A percentile compares a stretch with the other conserved stretches of the same genome.
phyloP scores from a whole-genome alignment of 2,888 invertebrate genomes.

The Bombyx huttoni region DNA sequence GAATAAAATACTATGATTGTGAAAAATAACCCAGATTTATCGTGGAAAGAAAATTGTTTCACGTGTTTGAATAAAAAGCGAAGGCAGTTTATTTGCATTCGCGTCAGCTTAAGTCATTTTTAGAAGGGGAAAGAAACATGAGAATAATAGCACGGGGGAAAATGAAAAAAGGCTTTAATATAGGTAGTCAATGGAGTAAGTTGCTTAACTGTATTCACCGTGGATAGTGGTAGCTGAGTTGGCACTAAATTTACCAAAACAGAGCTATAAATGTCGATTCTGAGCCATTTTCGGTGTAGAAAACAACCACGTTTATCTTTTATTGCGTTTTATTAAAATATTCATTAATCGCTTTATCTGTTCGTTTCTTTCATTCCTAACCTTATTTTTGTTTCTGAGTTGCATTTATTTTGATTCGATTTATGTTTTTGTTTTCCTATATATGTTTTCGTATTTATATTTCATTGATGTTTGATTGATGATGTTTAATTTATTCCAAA shows the following conservation, averaged over 20 bases:
- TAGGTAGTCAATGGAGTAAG: slow-evolving; percentile 27
- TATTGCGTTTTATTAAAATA: slow-evolving; percentile 18
- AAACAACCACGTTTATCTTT: slow-evolving; percentile 46
- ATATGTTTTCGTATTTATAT: background rate
- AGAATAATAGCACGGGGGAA: slow-evolving; percentile 17
- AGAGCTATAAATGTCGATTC: slow-evolving; percentile 55
- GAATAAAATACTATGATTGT: background rate
- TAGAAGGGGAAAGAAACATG: slow-evolving; percentile 10
- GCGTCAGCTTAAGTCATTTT: slow-evolving; percentile 17
- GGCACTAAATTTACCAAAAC: slow-evolving; percentile 48
- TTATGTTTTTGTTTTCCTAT: background rate
- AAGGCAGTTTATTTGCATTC: slow-evolving; percentile 19
- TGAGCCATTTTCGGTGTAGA: slow-evolving; percentile 40
- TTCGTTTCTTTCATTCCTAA: background rate
- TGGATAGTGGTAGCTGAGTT: slow-evolving; percentile 27
- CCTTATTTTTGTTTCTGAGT: background rate
- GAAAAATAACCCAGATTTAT: slow-evolving; percentile 2
- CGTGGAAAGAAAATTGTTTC: slow-evolving; percentile 11
- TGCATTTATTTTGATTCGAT: background rate
- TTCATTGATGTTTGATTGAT: background rate
- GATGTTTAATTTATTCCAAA: too few species aligned
- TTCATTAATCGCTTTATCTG: background rate
- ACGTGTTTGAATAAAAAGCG: slow-evolving; percentile 15
- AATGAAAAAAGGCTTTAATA: slow-evolving; percentile 28
- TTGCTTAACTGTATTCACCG: slow-evolving; percentile 19